Percentiles rank a stretch among this genome's conserved stretches.
Conservation (phyloP, 92 coral and sea anemone genomes). For the Epizoanthus stellaris region DNA sequence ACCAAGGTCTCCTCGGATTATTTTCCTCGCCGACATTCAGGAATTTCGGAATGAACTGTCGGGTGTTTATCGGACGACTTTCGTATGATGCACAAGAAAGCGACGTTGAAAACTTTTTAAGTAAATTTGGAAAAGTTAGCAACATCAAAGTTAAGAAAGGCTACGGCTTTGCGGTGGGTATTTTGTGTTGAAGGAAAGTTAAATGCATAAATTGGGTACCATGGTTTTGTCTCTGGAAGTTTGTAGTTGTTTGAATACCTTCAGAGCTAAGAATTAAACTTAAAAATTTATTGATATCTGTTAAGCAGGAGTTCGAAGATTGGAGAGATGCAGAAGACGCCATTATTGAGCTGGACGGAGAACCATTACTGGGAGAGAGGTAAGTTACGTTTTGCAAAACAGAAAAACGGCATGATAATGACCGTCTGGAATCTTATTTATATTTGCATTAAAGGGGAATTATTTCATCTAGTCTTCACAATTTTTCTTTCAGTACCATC, state of each 20-base stretch:
- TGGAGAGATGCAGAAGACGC: constrained; percentile 46
- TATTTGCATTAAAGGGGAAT: too few relatives aligned
- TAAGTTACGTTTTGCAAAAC: neutral
- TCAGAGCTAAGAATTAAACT: neutral
- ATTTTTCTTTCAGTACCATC: too few relatives aligned
- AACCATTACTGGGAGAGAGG: constrained; percentile 37
- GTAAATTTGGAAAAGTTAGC: constrained; percentile 30
- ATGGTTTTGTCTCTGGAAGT: neutral
- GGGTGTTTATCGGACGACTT: constrained; percentile 33
- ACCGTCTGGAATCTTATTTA: neutral
- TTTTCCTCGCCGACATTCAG: too few relatives aligned
- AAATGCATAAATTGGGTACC: neutral
- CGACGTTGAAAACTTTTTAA: constrained; percentile 34
- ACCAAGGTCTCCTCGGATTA: neutral
- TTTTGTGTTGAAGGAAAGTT: neutral
- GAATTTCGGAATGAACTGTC: constrained; percentile 26
- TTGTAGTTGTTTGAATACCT: neutral
- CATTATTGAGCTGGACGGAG: constrained; percentile 27
- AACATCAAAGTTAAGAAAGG: constrained; percentile 43
- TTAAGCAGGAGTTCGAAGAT: constrained; percentile 24
- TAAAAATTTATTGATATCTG: neutral
- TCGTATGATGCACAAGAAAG: constrained; percentile 29
- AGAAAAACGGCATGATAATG: neutral
- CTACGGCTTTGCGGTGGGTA: constrained; percentile 43
- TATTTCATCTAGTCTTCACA: too few relatives aligned